These are phyloP conservation scores for Polydrusus tereticollis DNA, from an alignment of 2,888 invertebrate genomes.

Conservation along the genomic window DNA sequence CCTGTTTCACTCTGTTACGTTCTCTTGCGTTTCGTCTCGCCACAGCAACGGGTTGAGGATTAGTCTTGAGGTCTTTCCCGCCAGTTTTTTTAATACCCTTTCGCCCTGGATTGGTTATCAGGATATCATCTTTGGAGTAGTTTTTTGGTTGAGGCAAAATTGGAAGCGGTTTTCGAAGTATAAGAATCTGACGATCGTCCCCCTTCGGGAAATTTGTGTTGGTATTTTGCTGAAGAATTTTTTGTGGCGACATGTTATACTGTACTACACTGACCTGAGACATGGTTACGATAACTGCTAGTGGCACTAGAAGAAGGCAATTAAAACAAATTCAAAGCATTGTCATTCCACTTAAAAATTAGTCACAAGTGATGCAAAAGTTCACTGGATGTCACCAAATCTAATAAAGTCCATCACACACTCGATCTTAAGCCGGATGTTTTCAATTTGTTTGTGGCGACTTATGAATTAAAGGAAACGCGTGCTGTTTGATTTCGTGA, in stretches of 20 bases:
- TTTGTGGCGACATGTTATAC: conserved; percentile 71
- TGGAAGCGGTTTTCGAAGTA: conserved; percentile 70
- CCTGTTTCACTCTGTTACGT: conserved; percentile 92
- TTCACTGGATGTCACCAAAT: background rate
- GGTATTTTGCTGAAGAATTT: conserved; percentile 75
- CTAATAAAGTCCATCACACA: conserved; percentile 21
- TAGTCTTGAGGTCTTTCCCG: conserved; percentile 55
- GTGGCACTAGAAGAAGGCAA: background rate
- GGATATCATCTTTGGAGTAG: conserved; percentile 59
- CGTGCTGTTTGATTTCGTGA: conserved; percentile 61
- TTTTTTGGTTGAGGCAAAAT: conserved; percentile 63
- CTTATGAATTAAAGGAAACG: conserved; percentile 49
- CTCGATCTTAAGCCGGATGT: conserved; percentile 49
- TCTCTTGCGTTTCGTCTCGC: conserved; percentile 93
- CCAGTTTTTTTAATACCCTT: conserved; percentile 63
- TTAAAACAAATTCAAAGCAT: conserved; percentile 39
- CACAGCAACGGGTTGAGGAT: conserved; percentile 83
- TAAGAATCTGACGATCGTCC: conserved; percentile 69
- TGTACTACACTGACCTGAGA: conserved; percentile 71
- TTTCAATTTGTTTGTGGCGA: conserved; percentile 54
- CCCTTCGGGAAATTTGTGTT: conserved; percentile 71
- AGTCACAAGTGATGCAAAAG: conserved; percentile 4
- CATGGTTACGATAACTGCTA: conserved; percentile 47
- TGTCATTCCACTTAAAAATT: conserved; percentile 21
- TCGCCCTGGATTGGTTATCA: conserved; percentile 62